Evolutionary conservation across 2,113 vertebrate genomes (phyloP).

Genomic region (Microcebus griseorufus): DNA sequence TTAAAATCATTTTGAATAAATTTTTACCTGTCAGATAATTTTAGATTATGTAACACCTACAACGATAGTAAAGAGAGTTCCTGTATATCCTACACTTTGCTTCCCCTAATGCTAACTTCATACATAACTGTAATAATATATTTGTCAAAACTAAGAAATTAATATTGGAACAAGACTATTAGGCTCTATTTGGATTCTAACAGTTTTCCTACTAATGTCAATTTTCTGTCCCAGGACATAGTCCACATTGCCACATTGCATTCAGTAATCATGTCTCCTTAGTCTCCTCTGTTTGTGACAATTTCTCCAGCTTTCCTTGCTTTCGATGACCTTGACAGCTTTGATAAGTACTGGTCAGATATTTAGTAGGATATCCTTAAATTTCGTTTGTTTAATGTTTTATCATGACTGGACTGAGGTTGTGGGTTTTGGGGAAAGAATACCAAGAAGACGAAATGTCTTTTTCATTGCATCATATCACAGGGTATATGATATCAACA

Average conservation of each 20-base stretch:
- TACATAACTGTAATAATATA: background rate
- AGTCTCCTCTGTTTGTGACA: background rate
- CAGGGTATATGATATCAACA: background rate
- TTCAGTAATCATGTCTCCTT: background rate
- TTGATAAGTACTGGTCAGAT: background rate
- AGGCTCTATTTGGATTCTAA: background rate
- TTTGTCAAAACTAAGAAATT: background rate
- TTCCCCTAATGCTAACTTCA: background rate
- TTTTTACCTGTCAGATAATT: background rate
- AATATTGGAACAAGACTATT: background rate
- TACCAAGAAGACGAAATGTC: background rate
- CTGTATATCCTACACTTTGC: background rate
- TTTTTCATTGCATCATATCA: background rate
- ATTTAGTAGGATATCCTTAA: background rate
- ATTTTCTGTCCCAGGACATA: background rate
- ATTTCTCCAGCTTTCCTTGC: background rate
- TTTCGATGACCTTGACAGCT: background rate
- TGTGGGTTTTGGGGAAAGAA: background rate
- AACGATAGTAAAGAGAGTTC: background rate
- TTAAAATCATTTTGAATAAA: background rate
- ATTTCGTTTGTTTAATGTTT: background rate
- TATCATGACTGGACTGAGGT: background rate
- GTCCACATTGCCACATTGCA: background rate
- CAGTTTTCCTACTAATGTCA: background rate
- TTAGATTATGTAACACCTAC: background rate